phyloP scores from a whole-genome alignment of 2,888 invertebrate species.

The Eilema sororculum region DNA sequence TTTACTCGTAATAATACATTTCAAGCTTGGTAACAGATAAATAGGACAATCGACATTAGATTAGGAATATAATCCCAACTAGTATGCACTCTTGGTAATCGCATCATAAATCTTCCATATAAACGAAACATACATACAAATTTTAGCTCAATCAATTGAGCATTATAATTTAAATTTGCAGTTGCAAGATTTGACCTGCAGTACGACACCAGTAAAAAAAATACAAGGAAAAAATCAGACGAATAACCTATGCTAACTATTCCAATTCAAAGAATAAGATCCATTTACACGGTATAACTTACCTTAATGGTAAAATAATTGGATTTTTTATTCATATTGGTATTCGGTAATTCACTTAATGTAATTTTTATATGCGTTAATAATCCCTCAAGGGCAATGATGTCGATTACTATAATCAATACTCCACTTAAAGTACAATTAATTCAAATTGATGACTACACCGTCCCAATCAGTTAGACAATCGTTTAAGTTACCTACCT shows the following conservation, averaged over 20 bases:
- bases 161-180: no score
- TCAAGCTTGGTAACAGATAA: no score
- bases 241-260: background rate
- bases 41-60: no score
- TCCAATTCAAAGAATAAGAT: background rate
- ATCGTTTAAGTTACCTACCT: background rate
- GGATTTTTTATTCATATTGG: slow-evolving; percentile 6
- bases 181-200: no score
- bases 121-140: no score
- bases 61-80: no score
- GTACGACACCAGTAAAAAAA: no score
- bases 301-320: slow-evolving; percentile 8
- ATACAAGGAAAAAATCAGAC: background rate
- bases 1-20: no score
- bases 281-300: background rate
- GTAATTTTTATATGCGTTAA: background rate
- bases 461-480: background rate
- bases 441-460: slow-evolving; percentile 12
- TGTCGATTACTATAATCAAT: background rate
- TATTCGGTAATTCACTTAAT: slow-evolving; percentile 4
- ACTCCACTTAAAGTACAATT: slow-evolving; percentile 12
- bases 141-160: no score
- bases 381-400: slow-evolving; percentile 3
- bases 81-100: no score
- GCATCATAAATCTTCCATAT: no score